These are phyloP conservation scores for Calvadosia cruxmelitensis DNA, from an alignment of 30 jellyfish, hydroid and myxozoan species.

Conservation along the genomic window DNA sequence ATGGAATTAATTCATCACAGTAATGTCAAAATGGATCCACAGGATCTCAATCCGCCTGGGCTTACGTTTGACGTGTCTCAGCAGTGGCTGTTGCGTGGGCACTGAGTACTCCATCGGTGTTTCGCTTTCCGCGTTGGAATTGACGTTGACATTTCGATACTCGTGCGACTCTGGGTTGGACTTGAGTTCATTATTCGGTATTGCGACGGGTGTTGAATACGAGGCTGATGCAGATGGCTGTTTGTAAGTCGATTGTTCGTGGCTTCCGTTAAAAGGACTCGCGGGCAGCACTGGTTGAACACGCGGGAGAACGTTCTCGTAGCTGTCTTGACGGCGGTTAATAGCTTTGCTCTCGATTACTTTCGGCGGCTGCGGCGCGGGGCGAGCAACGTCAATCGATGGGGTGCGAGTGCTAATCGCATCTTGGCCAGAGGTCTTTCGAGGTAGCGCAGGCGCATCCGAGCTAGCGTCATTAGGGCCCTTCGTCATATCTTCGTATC, in stretches of 20 bases:
- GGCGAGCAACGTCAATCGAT: neutral
- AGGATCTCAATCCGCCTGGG: too few species aligned
- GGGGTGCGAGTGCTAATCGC: constrained; percentile 7
- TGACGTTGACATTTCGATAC: neutral
- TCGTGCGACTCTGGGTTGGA: neutral
- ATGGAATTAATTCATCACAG: too few species aligned
- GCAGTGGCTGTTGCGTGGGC: too few species aligned
- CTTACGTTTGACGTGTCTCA: too few species aligned
- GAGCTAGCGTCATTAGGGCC: neutral
- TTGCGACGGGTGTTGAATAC: neutral
- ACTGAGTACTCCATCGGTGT: neutral
- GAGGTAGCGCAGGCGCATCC: neutral
- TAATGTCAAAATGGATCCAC: too few species aligned
- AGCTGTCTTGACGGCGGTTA: constrained; percentile 29
- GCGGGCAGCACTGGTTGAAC: constrained; percentile 42
- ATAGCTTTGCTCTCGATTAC: constrained; percentile 43
- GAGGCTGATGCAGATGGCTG: neutral
- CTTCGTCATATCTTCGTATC: neutral
- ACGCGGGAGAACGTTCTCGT: constrained; percentile 53
- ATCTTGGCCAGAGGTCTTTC: constrained; percentile 17
- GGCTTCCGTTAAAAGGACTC: constrained; percentile 22
- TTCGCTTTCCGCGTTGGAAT: neutral
- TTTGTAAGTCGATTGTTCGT: neutral
- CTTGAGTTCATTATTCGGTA: neutral
- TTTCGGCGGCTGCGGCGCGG: constrained; percentile 45